Evolutionary conservation across 1,140 invertebrate species (phyloP), one percentile per base, ranked within the genome.

Genomic region (Drosophila simulans): DNA sequence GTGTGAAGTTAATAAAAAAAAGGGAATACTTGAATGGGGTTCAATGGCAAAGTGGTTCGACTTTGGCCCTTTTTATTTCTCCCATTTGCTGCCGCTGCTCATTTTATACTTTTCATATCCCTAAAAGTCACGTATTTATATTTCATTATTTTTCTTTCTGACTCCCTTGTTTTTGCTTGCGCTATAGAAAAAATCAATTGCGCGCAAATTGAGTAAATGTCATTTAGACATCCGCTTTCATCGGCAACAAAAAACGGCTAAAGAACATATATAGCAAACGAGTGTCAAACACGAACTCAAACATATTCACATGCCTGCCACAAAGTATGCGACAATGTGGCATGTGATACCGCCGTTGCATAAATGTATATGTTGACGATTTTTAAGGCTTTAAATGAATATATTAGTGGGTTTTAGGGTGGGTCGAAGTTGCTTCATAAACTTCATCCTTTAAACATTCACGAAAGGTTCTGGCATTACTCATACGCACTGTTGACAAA

Each of bases 291-390:
- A 68, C 59, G 56, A 68, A 53, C 43, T 48, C 42, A 48, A 31
- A 49, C 56, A 56, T 43, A 34, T 27, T 15, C 45, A 31, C 51
- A 70, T 45, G 52, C 56, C 49, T 65, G 62, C 71, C 71, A 53
- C 76, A 60, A 89, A 72, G 80, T 76, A 76, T 83, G 75, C 66
- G 71, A 88, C 83, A 88, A 88, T 88, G 79, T 83, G 82, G 83
- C 79, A 69, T 78, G 66, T 84, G 84, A 89, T 80, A 58, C 75
- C 84, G 65, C 72, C 70, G 71, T 84, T 83, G 83, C 84, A 84
- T 88, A 89, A 89, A 89, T 83, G 76, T 84, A 76, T 89, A 77
- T 80, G 84, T 77, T 80, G 72, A 77, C 76, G 80, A 84, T 80
- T 89, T 89, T 65, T 71, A 71, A 83, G 75, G 70, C 66, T 63